A percentile compares a stretch with the other conserved stretches of the same genome.
phyloP scores from a whole-genome alignment of 1,140 invertebrate genomes.

The Calliphora vicina region DNA sequence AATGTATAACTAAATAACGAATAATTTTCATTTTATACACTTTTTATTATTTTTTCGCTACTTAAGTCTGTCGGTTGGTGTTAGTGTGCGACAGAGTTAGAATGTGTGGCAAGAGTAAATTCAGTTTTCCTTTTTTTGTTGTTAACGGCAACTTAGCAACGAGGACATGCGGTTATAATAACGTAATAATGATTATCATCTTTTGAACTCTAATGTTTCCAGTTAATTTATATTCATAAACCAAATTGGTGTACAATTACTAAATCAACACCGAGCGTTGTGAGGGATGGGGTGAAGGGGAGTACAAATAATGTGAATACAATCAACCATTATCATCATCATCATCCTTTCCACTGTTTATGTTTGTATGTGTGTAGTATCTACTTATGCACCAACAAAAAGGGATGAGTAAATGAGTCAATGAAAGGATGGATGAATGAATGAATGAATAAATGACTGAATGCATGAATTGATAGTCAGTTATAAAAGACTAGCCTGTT shows the following conservation, averaged over 20 bases:
- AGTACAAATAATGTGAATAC: too few species aligned
- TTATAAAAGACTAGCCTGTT: neutral
- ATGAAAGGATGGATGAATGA: neutral
- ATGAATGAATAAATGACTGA: neutral
- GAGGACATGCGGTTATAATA: conserved; percentile 33
- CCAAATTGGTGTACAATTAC: conserved; percentile 63
- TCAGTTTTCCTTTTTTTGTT: too few species aligned
- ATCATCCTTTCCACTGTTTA: too few species aligned
- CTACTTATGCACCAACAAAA: too few species aligned
- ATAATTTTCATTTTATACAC: neutral
- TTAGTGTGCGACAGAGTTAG: neutral
- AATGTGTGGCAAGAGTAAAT: neutral
- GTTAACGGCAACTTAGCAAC: neutral
- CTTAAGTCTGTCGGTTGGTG: neutral
- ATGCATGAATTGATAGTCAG: neutral
- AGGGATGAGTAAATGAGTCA: conserved; percentile 48
- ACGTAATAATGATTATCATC: conserved; percentile 44
- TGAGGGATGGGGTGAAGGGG: too few species aligned
- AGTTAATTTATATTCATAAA: conserved; percentile 63
- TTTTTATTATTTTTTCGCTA: neutral
- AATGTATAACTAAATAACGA: neutral
- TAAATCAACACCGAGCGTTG: conserved; percentile 5
- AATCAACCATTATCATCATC: too few species aligned
- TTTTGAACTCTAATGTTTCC: conserved; percentile 49
- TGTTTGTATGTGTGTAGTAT: too few species aligned